These are phyloP conservation scores for Patiria pectinifera DNA, from an alignment of 53 echinoderm and acorn worm genomes.

Conservation along the genomic window DNA sequence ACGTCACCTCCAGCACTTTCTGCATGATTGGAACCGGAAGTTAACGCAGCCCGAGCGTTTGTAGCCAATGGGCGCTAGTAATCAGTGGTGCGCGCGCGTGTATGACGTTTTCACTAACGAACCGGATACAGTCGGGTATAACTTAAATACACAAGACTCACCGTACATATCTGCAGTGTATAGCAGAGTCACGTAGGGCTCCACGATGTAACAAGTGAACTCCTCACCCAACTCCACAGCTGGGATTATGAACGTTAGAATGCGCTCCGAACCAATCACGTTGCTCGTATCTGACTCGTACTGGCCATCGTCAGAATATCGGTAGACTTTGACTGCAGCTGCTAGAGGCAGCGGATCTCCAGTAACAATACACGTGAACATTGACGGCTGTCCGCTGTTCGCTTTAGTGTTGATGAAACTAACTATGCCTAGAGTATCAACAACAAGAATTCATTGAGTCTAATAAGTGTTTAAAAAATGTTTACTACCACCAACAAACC, in stretches of 20 bases:
- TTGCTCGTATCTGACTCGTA: neutral
- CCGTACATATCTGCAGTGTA: conserved; percentile 29
- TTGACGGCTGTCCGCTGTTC: conserved; percentile 62
- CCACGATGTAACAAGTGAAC: conserved; percentile 9
- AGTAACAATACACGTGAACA: conserved; percentile 60
- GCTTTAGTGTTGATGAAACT: conserved; percentile 39
- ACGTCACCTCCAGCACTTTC: too few relatives aligned
- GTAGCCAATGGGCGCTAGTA: too few relatives aligned
- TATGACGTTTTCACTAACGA: too few relatives aligned
- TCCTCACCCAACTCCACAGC: conserved; percentile 11
- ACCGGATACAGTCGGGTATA: too few relatives aligned
- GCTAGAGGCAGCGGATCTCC: conserved; percentile 28
- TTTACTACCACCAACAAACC: too few relatives aligned
- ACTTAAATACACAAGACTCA: conserved; percentile 46
- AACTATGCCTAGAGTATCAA: conserved; percentile 42
- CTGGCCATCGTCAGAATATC: neutral
- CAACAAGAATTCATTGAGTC: neutral
- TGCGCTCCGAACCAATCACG: neutral
- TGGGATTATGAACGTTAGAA: conserved; percentile 48
- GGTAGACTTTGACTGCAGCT: conserved; percentile 24
- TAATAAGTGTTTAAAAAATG: too few relatives aligned
- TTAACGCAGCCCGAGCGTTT: too few relatives aligned
- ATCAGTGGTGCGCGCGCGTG: too few relatives aligned
- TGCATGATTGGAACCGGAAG: too few relatives aligned
- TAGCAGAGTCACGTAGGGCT: neutral